Evolutionary conservation across 37 sponge, comb jelly and placozoan species (phyloP).

Genomic region (Petrosia ficiformis): DNA sequence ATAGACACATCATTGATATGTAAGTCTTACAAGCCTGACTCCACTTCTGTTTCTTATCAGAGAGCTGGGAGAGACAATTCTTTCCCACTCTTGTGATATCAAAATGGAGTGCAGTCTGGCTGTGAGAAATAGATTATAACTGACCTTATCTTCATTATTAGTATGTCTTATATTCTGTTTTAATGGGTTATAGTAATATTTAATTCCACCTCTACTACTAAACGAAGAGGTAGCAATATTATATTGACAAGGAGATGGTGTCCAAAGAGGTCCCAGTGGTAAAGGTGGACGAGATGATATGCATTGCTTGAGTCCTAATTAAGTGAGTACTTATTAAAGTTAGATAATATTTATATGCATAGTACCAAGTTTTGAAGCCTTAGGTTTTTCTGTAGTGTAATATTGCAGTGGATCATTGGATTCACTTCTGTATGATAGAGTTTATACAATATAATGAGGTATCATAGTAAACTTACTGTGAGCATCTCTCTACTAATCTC

Average conservation of each 20-base stretch:
- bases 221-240: not conserved
- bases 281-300: constrained; percentile 45
- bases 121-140: no score
- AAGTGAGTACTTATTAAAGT: not conserved
- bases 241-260: constrained; percentile 65
- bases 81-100: no score
- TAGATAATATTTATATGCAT: not conserved
- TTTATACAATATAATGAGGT: no score
- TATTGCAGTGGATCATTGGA: not conserved
- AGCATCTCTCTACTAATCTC: constrained; percentile 14
- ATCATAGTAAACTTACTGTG: no score
- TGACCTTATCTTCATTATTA: no score
- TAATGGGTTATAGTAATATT: no score
- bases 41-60: constrained; percentile 18
- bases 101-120: no score
- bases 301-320: constrained; percentile 38
- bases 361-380: not conserved
- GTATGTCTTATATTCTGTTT: no score
- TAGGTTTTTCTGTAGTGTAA: constrained; percentile 23
- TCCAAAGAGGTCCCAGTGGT: constrained; percentile 3
- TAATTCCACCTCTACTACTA: no score
- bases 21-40: not conserved
- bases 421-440: no score
- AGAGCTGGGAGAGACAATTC: no score
- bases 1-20: not conserved